phyloP scores from a whole-genome alignment of 2,113 vertebrate genomes.

The Poicephalus gulielmi region DNA sequence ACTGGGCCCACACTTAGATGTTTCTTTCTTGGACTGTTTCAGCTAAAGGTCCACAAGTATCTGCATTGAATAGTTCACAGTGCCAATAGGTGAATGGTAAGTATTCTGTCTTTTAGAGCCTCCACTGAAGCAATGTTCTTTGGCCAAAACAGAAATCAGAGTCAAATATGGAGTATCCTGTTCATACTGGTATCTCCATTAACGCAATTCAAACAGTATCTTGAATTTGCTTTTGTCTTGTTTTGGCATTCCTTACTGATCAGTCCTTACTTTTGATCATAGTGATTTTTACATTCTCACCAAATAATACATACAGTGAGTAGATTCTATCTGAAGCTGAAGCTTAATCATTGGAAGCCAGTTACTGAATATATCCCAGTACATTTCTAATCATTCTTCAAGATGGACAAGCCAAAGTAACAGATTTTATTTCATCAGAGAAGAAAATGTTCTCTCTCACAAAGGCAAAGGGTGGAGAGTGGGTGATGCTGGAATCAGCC shows the following conservation, averaged over 20 bases:
- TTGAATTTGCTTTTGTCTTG: not conserved
- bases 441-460: not conserved
- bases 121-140: not conserved
- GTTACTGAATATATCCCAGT: not conserved
- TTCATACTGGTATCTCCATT: accelerated
- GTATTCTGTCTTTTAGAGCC: not conserved
- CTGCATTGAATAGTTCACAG: not conserved
- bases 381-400: not conserved
- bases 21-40: not conserved
- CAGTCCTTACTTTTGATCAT: not conserved
- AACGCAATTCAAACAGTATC: not conserved
- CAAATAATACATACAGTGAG: not conserved
- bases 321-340: not conserved
- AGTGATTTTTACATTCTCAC: not conserved
- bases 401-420: not conserved
- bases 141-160: not conserved
- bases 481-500: not conserved
- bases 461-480: not conserved
- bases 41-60: not conserved
- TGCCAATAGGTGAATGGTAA: not conserved
- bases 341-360: not conserved
- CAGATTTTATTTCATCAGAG: not conserved
- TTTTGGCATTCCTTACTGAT: not conserved
- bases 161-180: not conserved
- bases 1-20: not conserved